A percentile compares a stretch with the other conserved stretches of the same genome.
These are phyloP conservation scores for Carterocephalus palaemon DNA, from an alignment of 2,888 invertebrate genomes.

Conservation along the genomic window DNA sequence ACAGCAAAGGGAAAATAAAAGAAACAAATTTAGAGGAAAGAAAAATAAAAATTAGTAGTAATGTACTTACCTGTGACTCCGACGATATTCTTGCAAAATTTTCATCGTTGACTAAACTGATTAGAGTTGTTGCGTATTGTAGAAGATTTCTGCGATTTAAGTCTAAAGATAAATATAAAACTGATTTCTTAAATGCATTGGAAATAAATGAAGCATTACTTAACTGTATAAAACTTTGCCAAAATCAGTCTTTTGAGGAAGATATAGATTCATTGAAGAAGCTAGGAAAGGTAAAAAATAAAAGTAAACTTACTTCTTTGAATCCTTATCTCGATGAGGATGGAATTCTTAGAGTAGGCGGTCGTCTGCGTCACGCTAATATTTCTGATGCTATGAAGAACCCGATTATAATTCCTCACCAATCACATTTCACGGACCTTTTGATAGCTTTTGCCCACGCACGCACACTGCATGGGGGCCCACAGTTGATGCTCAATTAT, in stretches of 20 bases:
- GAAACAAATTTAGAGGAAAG: conserved; percentile 7
- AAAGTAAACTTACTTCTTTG: conserved; percentile 26
- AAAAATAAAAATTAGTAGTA: neutral
- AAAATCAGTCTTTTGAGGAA: conserved; percentile 12
- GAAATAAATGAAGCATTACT: conserved; percentile 16
- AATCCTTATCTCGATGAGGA: conserved; percentile 31
- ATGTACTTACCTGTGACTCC: neutral
- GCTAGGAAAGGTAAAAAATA: conserved; percentile 12
- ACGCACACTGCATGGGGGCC: conserved; percentile 33
- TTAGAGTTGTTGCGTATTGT: conserved; percentile 27
- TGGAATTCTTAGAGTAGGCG: conserved; percentile 33
- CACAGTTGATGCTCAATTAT: conserved; percentile 28
- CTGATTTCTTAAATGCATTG: neutral
- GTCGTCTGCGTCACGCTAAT: conserved; percentile 30
- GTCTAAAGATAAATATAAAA: neutral
- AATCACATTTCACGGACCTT: conserved; percentile 29
- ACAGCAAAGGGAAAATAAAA: neutral
- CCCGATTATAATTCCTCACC: conserved; percentile 33
- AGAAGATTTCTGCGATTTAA: conserved; percentile 23
- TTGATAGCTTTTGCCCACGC: conserved; percentile 33
- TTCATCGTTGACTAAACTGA: conserved; percentile 24
- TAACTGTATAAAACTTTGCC: conserved; percentile 22
- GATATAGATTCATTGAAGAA: conserved; percentile 3
- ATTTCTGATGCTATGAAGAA: conserved; percentile 27
- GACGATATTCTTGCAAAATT: conserved; percentile 20